Evolutionary conservation across 1,140 invertebrate genomes (phyloP).

Genomic region (Ceratosolen solmsi): DNA sequence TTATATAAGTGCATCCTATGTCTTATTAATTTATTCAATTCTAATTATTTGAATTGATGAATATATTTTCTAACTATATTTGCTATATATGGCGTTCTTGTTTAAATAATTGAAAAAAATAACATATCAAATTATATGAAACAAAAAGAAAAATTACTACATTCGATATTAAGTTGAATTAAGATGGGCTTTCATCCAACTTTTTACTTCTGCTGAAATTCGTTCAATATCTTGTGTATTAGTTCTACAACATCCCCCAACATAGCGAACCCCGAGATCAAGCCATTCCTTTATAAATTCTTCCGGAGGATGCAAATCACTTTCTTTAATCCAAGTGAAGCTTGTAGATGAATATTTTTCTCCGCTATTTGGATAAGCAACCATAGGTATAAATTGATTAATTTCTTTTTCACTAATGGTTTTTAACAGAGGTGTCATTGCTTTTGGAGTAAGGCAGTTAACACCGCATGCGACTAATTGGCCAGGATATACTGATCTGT

Average conservation of each 20-base stretch:
- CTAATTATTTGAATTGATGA: background rate
- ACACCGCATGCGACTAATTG: slow-evolving; percentile 88
- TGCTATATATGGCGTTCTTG: background rate
- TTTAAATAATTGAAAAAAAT: background rate
- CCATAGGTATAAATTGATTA: slow-evolving; percentile 71
- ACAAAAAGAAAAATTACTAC: background rate
- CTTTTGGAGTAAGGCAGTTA: slow-evolving; percentile 85
- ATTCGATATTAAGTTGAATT: slow-evolving; percentile 2
- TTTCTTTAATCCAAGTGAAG: slow-evolving; percentile 75
- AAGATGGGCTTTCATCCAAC: slow-evolving; percentile 52
- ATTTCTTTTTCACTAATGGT: slow-evolving; percentile 67
- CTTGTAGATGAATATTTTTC: slow-evolving; percentile 74
- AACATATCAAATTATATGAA: background rate
- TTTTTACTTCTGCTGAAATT: slow-evolving; percentile 70
- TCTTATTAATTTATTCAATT: background rate
- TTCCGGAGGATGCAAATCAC: slow-evolving; percentile 74
- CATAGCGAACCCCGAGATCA: slow-evolving; percentile 79
- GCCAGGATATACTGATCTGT: slow-evolving; percentile 74
- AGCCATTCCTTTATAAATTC: slow-evolving; percentile 81
- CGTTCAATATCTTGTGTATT: slow-evolving; percentile 78
- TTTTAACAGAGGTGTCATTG: slow-evolving; percentile 75
- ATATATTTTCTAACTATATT: background rate
- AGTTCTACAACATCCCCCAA: slow-evolving; percentile 88
- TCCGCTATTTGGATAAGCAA: slow-evolving; percentile 85
- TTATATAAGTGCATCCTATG: background rate